Base-by-base conservation (phyloP, 2,888 invertebrate species). In the Andrena hattorfiana region DNA sequence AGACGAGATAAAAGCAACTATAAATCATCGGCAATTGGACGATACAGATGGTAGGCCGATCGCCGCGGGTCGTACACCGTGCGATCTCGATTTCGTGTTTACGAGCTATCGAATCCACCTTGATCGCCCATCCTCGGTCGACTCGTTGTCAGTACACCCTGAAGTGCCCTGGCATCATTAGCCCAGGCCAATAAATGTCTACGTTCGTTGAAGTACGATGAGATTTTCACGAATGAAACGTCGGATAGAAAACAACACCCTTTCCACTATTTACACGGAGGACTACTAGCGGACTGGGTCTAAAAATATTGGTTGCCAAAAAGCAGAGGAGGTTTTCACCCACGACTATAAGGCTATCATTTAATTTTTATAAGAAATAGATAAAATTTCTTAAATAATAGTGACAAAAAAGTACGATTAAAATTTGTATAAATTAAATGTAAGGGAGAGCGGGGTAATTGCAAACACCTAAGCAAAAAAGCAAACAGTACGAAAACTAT, bases 181-280 rank as follows among this genome's bases (percentile, higher is more conserved):
- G 84, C 49, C 30, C 26, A 32, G 51, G 23, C 60, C 48, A 78
- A 77, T 84, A 86, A 87, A 81, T 62, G 64, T 72, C 75, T 23
- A 28, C 26, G 51, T 63, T 64, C 60, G 70, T 76, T 86, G 75
- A 70, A 74, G 56, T 66, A 59, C 59, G 56, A 63, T 76, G 71
- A 64, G 81, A 48, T 81, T 79, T 77, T 35, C 68, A 66, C 35
- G 56, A 63, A 60, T 76, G 42, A 70, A 79, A 77, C 23, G 54
- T 10, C 16, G 6, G 7, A 6, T 3, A 48, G 48, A 63, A 56
- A 75, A 51, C 23, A 56, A 56, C 20, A 2, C 20, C 32, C 23
- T 51, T 6, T 2, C 23, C 48, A 49, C 28, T 59, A 70, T 62
- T 70, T 75, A 5, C 23, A 42, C 28, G 16, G 20, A 5, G 3